A percentile compares a stretch with the other conserved stretches of the same genome.
These are phyloP conservation scores for Phengaris alcon DNA, from an alignment of 2,888 invertebrate species.

Conservation along the genomic window DNA sequence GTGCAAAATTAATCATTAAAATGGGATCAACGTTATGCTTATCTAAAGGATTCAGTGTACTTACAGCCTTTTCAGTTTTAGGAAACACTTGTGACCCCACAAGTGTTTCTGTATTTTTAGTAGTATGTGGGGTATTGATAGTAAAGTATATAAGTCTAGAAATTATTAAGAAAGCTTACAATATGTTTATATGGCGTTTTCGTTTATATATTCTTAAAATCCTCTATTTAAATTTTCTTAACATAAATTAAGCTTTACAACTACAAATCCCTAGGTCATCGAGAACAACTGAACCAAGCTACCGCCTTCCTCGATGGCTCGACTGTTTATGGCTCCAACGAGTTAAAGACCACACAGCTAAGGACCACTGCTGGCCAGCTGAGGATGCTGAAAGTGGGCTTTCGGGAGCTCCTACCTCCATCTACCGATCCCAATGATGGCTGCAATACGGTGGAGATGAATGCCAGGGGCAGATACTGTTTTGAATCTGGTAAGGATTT, in stretches of 20 bases:
- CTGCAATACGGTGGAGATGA: slow-evolving; percentile 85
- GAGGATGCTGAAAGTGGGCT: slow-evolving; percentile 82
- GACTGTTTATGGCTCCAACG: slow-evolving; percentile 86
- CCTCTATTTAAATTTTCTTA: too few relatives aligned
- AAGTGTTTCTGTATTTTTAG: too few relatives aligned
- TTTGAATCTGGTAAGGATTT: slow-evolving; percentile 82
- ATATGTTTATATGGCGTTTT: background rate
- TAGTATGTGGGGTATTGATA: too few relatives aligned
- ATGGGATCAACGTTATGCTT: too few relatives aligned
- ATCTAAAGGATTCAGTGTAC: too few relatives aligned
- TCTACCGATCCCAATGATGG: slow-evolving; percentile 86
- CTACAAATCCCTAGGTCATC: slow-evolving; percentile 74
- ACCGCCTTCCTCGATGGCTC: slow-evolving; percentile 92
- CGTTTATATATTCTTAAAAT: background rate
- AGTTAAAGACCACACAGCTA: slow-evolving; percentile 67
- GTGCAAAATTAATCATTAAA: too few relatives aligned
- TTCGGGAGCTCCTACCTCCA: slow-evolving; percentile 83
- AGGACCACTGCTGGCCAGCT: slow-evolving; percentile 80
- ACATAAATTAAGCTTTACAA: background rate
- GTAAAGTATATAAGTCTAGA: too few relatives aligned
- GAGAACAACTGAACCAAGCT: slow-evolving; percentile 92
- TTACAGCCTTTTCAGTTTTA: too few relatives aligned
- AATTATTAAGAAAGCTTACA: too few relatives aligned
- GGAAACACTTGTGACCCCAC: too few relatives aligned
- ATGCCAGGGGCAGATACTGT: slow-evolving; percentile 86